Conservation (phyloP, 2,113 vertebrate species). For the Lanius ludovicianus region DNA sequence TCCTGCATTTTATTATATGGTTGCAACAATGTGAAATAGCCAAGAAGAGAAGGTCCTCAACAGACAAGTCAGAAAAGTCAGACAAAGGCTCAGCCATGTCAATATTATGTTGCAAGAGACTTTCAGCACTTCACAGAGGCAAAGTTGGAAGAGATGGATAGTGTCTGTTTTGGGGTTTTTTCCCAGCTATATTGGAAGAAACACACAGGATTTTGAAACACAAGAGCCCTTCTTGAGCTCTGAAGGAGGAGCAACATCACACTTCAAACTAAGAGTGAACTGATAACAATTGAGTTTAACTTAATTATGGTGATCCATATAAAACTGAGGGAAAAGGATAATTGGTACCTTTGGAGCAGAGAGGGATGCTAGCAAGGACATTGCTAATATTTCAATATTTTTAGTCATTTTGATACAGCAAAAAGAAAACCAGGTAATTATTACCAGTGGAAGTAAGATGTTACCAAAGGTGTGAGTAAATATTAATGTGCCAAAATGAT, state of each 20-base stretch:
- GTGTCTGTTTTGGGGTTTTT: no score
- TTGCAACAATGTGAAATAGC: neutral
- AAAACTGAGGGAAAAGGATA: neutral
- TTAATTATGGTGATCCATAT: neutral
- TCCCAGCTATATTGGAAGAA: neutral
- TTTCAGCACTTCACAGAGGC: neutral
- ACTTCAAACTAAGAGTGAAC: neutral
- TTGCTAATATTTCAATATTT: neutral
- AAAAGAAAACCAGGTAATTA: neutral
- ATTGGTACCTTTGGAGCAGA: neutral
- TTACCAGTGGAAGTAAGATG: neutral
- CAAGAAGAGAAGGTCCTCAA: neutral
- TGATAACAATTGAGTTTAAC: neutral
- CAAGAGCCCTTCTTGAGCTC: neutral
- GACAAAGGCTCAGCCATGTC: neutral
- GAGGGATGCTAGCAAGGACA: neutral
- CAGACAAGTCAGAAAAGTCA: neutral
- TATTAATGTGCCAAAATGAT: neutral
- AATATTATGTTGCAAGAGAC: neutral
- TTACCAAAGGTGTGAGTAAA: neutral
- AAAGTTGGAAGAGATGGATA: neutral
- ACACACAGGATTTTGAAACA: neutral
- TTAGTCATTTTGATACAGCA: neutral
- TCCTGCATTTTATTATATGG: neutral
- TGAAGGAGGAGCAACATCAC: neutral